phyloP scores from a whole-genome alignment of 1,140 invertebrate genomes.

The Holotrichia oblita region DNA sequence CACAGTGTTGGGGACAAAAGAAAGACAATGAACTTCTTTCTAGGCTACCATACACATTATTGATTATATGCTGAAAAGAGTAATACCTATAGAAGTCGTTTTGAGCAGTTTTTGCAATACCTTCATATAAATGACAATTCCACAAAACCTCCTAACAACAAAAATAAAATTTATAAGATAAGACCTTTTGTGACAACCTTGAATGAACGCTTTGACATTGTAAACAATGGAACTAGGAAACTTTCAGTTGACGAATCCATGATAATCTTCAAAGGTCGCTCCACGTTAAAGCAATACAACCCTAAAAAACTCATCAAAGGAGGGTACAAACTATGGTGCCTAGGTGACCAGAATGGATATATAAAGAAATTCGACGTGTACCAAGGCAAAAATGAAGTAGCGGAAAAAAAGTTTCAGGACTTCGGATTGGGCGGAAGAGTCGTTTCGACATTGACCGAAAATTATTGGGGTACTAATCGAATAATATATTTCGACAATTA shows the following conservation, averaged over 20 bases:
- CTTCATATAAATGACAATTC: conserved; percentile 43
- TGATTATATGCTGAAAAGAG: no score
- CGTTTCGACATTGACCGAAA: conserved; percentile 46
- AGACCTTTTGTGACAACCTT: conserved; percentile 40
- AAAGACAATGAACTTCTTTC: no score
- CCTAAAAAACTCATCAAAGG: conserved; percentile 38
- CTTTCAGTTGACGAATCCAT: conserved; percentile 46
- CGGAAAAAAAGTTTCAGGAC: conserved; percentile 47
- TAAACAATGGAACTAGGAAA: conserved; percentile 41
- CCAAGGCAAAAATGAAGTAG: conserved; percentile 52
- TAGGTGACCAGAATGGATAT: conserved; percentile 55
- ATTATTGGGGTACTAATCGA: conserved; percentile 52
- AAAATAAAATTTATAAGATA: conserved; percentile 46
- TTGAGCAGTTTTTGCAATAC: no score
- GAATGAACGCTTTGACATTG: conserved; percentile 34
- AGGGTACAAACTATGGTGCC: conserved; percentile 61
- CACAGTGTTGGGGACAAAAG: no score
- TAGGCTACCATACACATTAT: no score
- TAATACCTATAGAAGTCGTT: no score
- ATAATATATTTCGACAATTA: conserved; percentile 61
- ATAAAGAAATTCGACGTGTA: conserved; percentile 61
- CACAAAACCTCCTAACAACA: conserved; percentile 42
- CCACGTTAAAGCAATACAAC: conserved; percentile 44
- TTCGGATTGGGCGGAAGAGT: conserved; percentile 57
- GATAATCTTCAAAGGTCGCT: conserved; percentile 44